A percentile compares a stretch with the other conserved stretches of the same genome.
Evolutionary conservation across 2,797 vertebrate species (phyloP).

Genomic region (Sebastes diploproa): DNA sequence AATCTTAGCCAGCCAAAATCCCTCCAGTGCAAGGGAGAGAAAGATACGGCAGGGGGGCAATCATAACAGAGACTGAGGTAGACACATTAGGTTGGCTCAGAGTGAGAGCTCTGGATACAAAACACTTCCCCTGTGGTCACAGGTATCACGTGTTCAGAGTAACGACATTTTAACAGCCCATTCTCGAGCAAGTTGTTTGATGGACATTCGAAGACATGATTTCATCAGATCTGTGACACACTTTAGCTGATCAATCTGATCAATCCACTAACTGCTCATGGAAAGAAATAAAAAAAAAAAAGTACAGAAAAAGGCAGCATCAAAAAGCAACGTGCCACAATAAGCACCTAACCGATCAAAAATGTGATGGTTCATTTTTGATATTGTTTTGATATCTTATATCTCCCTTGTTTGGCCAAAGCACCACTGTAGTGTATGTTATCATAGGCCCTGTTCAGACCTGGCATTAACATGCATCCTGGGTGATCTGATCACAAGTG

Average conservation of each 20-base stretch:
- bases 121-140: conserved; percentile 74
- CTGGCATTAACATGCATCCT: no score
- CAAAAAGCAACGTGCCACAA: conserved; percentile 57
- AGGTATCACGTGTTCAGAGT: conserved; percentile 62
- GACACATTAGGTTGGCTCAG: conserved; percentile 84
- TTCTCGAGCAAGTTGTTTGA: conserved; percentile 47
- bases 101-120: conserved; percentile 78
- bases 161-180: conserved; percentile 59
- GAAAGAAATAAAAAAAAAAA: conserved; percentile 52
- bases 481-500: no score
- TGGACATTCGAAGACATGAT: conserved; percentile 53
- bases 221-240: conserved; percentile 55
- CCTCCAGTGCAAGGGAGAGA: conserved; percentile 65
- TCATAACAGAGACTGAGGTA: conserved; percentile 89
- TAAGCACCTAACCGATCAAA: conserved; percentile 65
- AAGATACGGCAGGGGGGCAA: conserved; percentile 62
- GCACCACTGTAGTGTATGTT: conserved; percentile 78
- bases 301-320: conserved; percentile 61
- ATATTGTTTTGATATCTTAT: conserved; percentile 44
- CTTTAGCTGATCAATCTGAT: conserved; percentile 52
- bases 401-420: conserved; percentile 83
- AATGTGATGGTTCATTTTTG: conserved; percentile 44
- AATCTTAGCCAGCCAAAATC: conserved; percentile 68
- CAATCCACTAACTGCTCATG: conserved; percentile 53
- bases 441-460: conserved; percentile 31